Percentiles rank a stretch among this genome's conserved stretches.
Evolutionary conservation across 2,888 invertebrate genomes (phyloP).

Genomic region (Drosophila pseudotalamancana): DNA sequence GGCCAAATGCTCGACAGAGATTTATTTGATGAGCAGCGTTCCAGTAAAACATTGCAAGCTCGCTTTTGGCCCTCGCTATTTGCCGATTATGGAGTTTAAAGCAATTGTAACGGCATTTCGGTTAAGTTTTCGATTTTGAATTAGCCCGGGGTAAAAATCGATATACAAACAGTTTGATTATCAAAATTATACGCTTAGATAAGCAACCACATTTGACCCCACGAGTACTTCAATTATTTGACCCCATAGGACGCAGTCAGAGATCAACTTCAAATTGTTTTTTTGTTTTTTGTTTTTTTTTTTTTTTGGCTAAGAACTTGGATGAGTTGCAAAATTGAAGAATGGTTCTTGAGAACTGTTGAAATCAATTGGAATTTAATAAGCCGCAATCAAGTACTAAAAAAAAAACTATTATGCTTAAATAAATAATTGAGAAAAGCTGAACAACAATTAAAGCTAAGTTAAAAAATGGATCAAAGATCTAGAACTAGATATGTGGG

Average conservation of each 20-base stretch:
- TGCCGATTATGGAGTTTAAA: constrained; percentile 63
- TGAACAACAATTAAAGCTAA: too few relatives aligned
- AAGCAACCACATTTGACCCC: constrained; percentile 39
- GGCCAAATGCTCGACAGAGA: constrained; percentile 68
- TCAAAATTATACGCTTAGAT: constrained; percentile 44
- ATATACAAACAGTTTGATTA: constrained; percentile 45
- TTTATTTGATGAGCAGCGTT: constrained; percentile 73
- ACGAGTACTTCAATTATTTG: constrained; percentile 17
- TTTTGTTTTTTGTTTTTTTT: too few relatives aligned
- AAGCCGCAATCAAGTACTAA: neutral
- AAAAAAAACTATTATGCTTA: too few relatives aligned
- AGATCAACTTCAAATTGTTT: constrained; percentile 10
- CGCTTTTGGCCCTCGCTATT: constrained; percentile 46
- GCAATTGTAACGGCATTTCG: constrained; percentile 61
- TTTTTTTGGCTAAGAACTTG: neutral
- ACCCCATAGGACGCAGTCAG: constrained; percentile 6
- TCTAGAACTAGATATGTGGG: too few relatives aligned
- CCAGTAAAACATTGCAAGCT: constrained; percentile 49
- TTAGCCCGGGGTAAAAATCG: constrained; percentile 32
- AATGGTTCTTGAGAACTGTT: neutral
- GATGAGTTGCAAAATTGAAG: neutral
- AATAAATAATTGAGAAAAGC: too few relatives aligned
- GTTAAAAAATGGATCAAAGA: too few relatives aligned
- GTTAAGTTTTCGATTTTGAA: constrained; percentile 37
- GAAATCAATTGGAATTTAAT: neutral